Evolutionary conservation across 2,888 invertebrate genomes (phyloP).

Genomic region (Scelioninae gen. 1): DNA sequence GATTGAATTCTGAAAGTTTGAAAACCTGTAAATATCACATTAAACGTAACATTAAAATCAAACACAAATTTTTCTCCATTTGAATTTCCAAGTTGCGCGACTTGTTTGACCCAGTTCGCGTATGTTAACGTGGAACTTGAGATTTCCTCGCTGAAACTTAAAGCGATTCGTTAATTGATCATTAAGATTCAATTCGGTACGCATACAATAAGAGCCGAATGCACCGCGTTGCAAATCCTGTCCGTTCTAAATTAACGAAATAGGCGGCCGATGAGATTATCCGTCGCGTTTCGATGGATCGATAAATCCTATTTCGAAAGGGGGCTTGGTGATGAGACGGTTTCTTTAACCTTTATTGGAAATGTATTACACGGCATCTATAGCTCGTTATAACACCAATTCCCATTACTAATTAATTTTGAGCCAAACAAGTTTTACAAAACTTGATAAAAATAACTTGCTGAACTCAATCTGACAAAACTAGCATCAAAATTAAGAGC

Average conservation of each 20-base stretch:
- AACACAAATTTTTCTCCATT: slow-evolving; percentile 39
- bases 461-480: too few relatives aligned
- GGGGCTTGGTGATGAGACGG: neutral
- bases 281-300: slow-evolving; percentile 14
- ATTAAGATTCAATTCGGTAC: slow-evolving; percentile 59
- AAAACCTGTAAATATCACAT: slow-evolving; percentile 37
- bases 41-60: slow-evolving; percentile 51
- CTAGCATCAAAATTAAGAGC: neutral
- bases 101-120: slow-evolving; percentile 53
- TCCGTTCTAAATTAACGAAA: slow-evolving; percentile 39
- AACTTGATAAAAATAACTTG: too few relatives aligned
- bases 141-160: slow-evolving; percentile 54
- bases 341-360: neutral
- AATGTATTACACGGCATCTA: neutral
- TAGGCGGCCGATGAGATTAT: slow-evolving; percentile 25
- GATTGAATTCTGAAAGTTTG: slow-evolving; percentile 7
- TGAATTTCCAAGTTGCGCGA: slow-evolving; percentile 20
- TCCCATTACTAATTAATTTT: neutral
- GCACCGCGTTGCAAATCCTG: slow-evolving; percentile 11
- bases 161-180: slow-evolving; percentile 60
- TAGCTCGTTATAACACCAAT: neutral
- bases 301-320: slow-evolving; percentile 38
- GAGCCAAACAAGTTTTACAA: too few relatives aligned
- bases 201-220: slow-evolving; percentile 22
- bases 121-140: slow-evolving; percentile 31